Evolutionary conservation across 2,113 vertebrate species (phyloP).

Genomic region (Solea solea): DNA sequence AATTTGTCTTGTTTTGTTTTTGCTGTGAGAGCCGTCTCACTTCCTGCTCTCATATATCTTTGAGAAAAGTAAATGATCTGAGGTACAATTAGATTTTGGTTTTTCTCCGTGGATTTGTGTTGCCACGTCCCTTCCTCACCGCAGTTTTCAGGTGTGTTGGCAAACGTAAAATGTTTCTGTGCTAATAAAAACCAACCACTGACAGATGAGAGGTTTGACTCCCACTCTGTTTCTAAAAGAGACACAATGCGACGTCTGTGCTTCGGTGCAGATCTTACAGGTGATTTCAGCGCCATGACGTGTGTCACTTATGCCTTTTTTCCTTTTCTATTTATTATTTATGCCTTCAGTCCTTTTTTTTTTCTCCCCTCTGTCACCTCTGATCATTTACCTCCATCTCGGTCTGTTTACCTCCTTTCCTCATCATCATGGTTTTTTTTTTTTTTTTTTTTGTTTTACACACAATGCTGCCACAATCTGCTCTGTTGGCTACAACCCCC

Average conservation of each 20-base stretch:
- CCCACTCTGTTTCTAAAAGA: slow-evolving; percentile 23
- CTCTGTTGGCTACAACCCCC: slow-evolving; percentile 15
- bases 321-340: slow-evolving; percentile 10
- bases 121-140: not conserved
- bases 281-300: slow-evolving; percentile 30
- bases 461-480: not conserved
- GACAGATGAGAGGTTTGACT: slow-evolving; percentile 39
- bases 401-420: slow-evolving; percentile 3
- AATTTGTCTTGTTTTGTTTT: not conserved
- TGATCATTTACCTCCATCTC: slow-evolving; percentile 19
- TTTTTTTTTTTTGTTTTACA: not conserved
- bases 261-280: too few relatives aligned
- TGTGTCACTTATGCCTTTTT: slow-evolving; percentile 23
- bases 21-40: slow-evolving; percentile 15
- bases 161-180: slow-evolving; percentile 5
- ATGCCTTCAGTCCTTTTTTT: slow-evolving; percentile 1
- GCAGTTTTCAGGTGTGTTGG: not conserved
- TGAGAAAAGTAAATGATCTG: slow-evolving; percentile 32
- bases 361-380: not conserved
- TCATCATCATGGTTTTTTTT: not conserved
- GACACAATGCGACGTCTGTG: slow-evolving; percentile 2
- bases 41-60: not conserved
- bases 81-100: slow-evolving; percentile 43
- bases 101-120: too few relatives aligned
- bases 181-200: slow-evolving; percentile 19